Percentiles rank a stretch among this genome's conserved stretches.
These are phyloP conservation scores for Porphyrio hochstetteri DNA, from an alignment of 2,113 vertebrate genomes.

Conservation along the genomic window DNA sequence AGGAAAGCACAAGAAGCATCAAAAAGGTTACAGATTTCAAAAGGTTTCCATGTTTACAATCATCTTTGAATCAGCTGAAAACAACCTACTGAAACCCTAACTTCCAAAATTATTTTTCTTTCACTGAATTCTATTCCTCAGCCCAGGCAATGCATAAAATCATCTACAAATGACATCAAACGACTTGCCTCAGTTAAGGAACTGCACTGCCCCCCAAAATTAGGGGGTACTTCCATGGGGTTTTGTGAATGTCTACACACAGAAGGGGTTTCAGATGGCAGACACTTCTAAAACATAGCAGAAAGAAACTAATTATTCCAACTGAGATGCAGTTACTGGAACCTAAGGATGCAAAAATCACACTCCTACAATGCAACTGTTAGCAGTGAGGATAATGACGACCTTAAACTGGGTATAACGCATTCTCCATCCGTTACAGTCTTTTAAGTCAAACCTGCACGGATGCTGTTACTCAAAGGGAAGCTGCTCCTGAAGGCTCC, in stretches of 20 bases:
- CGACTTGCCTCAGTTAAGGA: neutral
- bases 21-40: neutral
- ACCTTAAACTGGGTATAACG: neutral
- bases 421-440: neutral
- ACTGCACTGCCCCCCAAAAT: neutral
- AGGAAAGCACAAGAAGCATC: neutral
- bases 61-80: neutral
- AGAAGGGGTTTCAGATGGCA: neutral
- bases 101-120: neutral
- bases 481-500: neutral
- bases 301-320: neutral
- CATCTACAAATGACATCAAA: neutral
- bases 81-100: neutral
- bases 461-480: neutral
- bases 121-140: neutral
- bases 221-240: neutral
- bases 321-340: neutral
- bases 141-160: neutral
- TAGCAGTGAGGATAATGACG: neutral
- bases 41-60: neutral
- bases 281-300: neutral
- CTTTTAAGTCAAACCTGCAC: neutral
- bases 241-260: neutral
- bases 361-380: neutral
- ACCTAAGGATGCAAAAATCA: neutral